Base-by-base conservation (phyloP, 2,888 invertebrate genomes). In the Drosophila infuscata region DNA sequence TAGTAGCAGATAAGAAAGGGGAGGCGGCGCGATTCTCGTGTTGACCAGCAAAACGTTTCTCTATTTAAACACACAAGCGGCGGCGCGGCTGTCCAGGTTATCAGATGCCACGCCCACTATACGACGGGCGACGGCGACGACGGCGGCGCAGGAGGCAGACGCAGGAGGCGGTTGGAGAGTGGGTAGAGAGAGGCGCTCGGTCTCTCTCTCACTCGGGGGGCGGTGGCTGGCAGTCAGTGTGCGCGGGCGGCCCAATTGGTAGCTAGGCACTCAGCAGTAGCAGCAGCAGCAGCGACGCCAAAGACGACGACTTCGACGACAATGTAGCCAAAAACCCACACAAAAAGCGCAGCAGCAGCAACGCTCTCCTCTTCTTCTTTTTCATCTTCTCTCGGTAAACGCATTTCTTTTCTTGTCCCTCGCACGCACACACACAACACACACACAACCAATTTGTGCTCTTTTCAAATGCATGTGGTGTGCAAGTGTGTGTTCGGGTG, bases 261-360 rank as follows among this genome's bases (percentile, higher is more conserved):
- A 82, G 86, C 83, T 88, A 81, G 83, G 89, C 89, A 83, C 84
- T 83, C 79, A 89, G 87, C 84, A 83, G 66, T 74, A 81, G 68
- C 85, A 73, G 65, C 66, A 60, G 46, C 46, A 46, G 46, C 83
- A 85, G 81, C 83, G 68, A 48, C 72, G 64, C 38, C 52, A 48
- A 58, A 43, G 56, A 35, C 56, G 65, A 51, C 53, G 71, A 60
- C 33, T 59, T 74, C 41, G 63, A 74, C 54, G 49, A 60, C 51
- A 17, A 58, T 49, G 58, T 51, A 33, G 51, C 48, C 58, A 69
- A 53, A 57, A 38, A 52, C 60, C 74, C 52, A 54, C 59, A 48
- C 75, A 46, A 46, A 7, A 46, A 15, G 46, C 25, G 46, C 46
- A 56, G 33, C 58, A 66, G 68, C 72, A 57, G 41, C 30, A 57